Evolutionary conservation across 2,113 vertebrate species (phyloP), one percentile per base, ranked within the genome.

Genomic region (Actinemys pallida): DNA sequence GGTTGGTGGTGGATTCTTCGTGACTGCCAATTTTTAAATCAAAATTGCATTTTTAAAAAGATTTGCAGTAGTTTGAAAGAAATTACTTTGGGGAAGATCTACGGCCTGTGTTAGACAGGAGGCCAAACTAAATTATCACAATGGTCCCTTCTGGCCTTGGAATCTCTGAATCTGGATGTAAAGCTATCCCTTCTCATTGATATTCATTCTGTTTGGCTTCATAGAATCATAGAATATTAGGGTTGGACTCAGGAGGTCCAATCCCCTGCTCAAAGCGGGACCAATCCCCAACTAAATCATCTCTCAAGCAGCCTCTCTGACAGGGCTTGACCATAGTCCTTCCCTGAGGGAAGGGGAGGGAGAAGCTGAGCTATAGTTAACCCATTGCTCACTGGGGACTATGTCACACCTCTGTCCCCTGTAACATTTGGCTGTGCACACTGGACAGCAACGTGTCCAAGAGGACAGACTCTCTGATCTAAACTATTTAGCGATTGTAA

Each of bases 401-500:
- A 83, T 24, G 25, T 14, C 39, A 1, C 81, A 42, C 35, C 87
- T 95, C 56, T 93, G 83, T 72, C 87, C 82, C 85, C 49, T 89
- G 31, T 76, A 75, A 16, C 25, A 24, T 24, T 62, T 39, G 56
- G 86, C 45, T 29, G 22, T 83, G 81, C 13, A 2, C 27, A 50
- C 52, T 65, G 49, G 25, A 49, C 0, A 0, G 22, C 78, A 91
- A 75, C 86, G 84, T 72, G 94, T 83, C 81, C 83, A 76, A 35
- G 92, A 86, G 78, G 94, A 88, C 83, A 81, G 80, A 69, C 81
- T 93, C 76, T 90, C 80, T 88, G 57, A 92, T 83, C 69, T 93
- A 82, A 93, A 87, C 90, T 93, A 93, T 92, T 97, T 96, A 95
- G 45, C 52, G 83, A 69, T 80, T 88, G 80, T 95, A 83, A 93